A percentile compares a stretch with the other conserved stretches of the same genome.
Conservation (phyloP, 1,140 invertebrate genomes). For the Ceratosolen solmsi region DNA sequence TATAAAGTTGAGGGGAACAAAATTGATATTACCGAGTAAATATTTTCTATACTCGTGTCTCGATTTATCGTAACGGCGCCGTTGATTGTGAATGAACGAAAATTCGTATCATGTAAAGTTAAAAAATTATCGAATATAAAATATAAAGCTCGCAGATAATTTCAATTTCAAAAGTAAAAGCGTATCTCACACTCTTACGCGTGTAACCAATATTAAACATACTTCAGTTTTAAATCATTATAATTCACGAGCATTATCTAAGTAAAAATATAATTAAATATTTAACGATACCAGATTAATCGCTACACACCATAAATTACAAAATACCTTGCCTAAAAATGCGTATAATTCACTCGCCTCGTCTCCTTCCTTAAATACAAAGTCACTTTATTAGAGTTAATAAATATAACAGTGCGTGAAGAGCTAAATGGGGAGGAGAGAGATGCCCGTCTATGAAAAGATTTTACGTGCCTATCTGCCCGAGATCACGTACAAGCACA, state of each 20-base stretch:
- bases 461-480: not conserved
- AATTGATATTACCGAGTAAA: not conserved
- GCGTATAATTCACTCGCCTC: not conserved
- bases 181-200: too few species aligned
- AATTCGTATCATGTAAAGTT: too few species aligned
- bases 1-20: too few species aligned
- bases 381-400: not conserved
- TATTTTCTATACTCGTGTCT: not conserved
- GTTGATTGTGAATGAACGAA: not conserved
- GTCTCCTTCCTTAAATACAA: not conserved
- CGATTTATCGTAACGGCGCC: not conserved
- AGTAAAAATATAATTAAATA: not conserved
- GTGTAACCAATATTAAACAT: too few species aligned
- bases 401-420: slow-evolving; percentile 15
- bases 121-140: too few species aligned
- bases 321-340: not conserved
- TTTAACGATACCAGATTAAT: not conserved
- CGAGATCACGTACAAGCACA: not conserved
- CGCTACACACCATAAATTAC: too few species aligned
- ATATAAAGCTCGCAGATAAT: too few species aligned
- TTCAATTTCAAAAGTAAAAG: too few species aligned
- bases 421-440: not conserved
- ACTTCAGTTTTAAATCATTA: slow-evolving; percentile 1
- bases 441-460: not conserved
- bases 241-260: not conserved